Conservation (phyloP, 2,888 invertebrate genomes). For the Lycaena phlaeas region DNA sequence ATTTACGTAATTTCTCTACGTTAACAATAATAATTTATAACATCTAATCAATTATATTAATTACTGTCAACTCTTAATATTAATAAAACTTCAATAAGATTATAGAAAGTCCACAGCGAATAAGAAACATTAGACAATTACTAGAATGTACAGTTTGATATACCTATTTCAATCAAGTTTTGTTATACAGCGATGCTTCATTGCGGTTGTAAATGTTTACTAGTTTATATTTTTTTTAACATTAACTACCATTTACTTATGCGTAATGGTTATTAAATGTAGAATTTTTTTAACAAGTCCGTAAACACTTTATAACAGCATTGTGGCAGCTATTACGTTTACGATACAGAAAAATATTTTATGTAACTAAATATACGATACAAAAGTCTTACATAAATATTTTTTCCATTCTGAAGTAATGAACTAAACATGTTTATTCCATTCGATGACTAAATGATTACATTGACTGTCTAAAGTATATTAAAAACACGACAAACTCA, state of each 20-base stretch:
- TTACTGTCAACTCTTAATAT: constrained; percentile 41
- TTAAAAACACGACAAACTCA: neutral
- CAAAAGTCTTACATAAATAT: neutral
- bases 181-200: too few relatives aligned
- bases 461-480: neutral
- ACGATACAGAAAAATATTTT: neutral
- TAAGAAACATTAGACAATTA: constrained; percentile 7
- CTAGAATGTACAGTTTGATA: constrained; percentile 8
- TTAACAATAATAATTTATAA: constrained; percentile 45
- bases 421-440: neutral
- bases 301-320: too few relatives aligned
- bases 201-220: too few relatives aligned
- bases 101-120: constrained; percentile 15
- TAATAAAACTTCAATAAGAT: constrained; percentile 44
- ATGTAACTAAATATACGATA: neutral
- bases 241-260: too few relatives aligned
- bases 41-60: constrained; percentile 41
- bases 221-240: too few relatives aligned
- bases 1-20: constrained; percentile 31
- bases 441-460: constrained; percentile 1
- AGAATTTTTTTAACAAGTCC: too few relatives aligned
- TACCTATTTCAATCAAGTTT: neutral
- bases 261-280: too few relatives aligned
- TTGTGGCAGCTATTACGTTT: too few relatives aligned
- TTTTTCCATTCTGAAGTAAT: neutral